These are phyloP conservation scores for Eumaeus atala DNA, from an alignment of 1,140 invertebrate genomes.

Conservation along the genomic window DNA sequence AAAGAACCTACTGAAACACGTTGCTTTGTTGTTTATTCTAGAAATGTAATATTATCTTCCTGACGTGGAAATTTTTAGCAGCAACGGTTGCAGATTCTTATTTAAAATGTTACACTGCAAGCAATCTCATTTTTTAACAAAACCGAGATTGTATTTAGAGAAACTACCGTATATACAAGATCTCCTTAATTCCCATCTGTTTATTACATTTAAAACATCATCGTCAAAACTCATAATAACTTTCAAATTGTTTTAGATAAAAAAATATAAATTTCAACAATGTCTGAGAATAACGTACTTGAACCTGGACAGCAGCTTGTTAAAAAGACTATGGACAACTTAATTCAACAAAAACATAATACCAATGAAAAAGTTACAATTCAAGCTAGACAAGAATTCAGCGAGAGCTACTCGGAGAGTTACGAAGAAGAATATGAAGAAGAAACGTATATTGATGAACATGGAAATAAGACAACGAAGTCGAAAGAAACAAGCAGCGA, in stretches of 20 bases:
- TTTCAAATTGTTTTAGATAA: constrained; percentile 22
- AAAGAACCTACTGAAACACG: constrained; percentile 1
- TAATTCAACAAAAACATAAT: constrained; percentile 58
- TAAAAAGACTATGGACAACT: constrained; percentile 67
- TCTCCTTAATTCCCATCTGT: no score
- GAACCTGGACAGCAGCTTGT: constrained; percentile 62
- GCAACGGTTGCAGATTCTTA: no score
- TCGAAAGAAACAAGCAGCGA: constrained; percentile 64
- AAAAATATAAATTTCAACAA: constrained; percentile 21
- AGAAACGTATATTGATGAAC: constrained; percentile 65
- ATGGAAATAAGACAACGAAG: constrained; percentile 64
- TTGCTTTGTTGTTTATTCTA: constrained; percentile 9
- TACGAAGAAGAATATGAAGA: constrained; percentile 72
- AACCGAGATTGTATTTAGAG: no score
- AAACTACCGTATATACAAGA: no score
- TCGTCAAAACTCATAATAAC: not conserved
- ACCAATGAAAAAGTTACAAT: constrained; percentile 56
- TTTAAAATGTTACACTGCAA: no score
- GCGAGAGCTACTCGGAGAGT: constrained; percentile 60
- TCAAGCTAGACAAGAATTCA: constrained; percentile 69
- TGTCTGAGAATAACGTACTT: constrained; percentile 63
- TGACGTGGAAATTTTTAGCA: not conserved
- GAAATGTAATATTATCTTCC: not conserved
- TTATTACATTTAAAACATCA: not conserved
- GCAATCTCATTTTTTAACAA: no score